phyloP scores from a whole-genome alignment of 2,888 invertebrate species.

The Tryphoninae sp. region DNA sequence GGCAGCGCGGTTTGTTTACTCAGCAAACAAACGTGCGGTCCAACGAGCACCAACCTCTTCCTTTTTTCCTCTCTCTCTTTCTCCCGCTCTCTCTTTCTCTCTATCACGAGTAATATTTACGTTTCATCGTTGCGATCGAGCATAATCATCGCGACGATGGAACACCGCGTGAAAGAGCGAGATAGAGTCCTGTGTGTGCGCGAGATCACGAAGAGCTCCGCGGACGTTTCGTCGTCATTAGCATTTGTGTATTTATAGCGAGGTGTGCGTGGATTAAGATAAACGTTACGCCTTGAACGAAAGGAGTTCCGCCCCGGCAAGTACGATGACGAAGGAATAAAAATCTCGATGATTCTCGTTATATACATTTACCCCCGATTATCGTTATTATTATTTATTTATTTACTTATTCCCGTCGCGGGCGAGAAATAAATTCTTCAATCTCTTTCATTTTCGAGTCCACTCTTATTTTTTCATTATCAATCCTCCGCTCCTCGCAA shows the following conservation, averaged over 20 bases:
- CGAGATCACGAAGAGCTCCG: slow-evolving; percentile 40
- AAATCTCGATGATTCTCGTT: slow-evolving; percentile 37
- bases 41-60: slow-evolving; percentile 1
- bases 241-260: slow-evolving; percentile 65
- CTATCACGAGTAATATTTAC: slow-evolving; percentile 12
- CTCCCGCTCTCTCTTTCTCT: background rate
- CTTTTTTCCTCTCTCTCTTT: background rate
- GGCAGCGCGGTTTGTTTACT: slow-evolving; percentile 49
- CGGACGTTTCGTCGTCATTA: slow-evolving; percentile 58
- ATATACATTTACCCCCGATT: slow-evolving; percentile 2
- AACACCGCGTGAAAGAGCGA: slow-evolving; percentile 23
- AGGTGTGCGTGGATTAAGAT: slow-evolving; percentile 54
- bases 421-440: background rate
- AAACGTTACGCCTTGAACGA: slow-evolving; percentile 26
- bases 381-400: too few relatives aligned
- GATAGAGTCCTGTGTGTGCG: slow-evolving; percentile 22
- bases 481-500: background rate
- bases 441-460: background rate
- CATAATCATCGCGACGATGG: slow-evolving; percentile 24
- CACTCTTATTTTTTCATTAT: background rate
- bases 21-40: slow-evolving; percentile 52
- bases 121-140: slow-evolving; percentile 10
- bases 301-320: background rate
- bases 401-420: background rate
- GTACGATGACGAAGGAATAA: slow-evolving; percentile 26